These are phyloP conservation scores for Antheraea assamensis DNA, from an alignment of 2,888 invertebrate species.

Conservation along the genomic window DNA sequence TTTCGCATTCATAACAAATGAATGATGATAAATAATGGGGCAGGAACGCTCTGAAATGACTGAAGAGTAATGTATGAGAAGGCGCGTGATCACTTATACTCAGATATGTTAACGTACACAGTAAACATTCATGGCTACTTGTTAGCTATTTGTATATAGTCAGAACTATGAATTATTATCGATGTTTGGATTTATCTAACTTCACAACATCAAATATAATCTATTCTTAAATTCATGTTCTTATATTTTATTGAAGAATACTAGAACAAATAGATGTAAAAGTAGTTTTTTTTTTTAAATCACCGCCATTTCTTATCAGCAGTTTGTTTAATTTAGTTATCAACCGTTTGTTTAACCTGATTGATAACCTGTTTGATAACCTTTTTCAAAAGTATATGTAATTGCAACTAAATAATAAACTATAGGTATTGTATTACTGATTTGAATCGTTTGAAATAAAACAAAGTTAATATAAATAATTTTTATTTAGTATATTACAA, in stretches of 20 bases:
- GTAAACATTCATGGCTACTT: not conserved
- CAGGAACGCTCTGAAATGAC: not conserved
- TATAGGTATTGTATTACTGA: too few relatives aligned
- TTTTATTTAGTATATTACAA: conserved; percentile 8
- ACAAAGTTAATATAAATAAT: not conserved
- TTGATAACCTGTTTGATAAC: too few relatives aligned
- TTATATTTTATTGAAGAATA: not conserved
- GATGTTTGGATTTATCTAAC: not conserved
- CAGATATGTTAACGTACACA: not conserved
- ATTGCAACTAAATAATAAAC: too few relatives aligned
- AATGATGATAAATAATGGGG: not conserved
- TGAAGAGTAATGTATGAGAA: not conserved
- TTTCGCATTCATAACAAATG: not conserved
- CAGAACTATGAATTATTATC: not conserved
- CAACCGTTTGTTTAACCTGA: too few relatives aligned
- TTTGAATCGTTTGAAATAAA: too few relatives aligned
- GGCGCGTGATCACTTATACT: not conserved
- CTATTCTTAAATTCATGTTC: too few relatives aligned
- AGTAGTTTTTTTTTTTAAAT: too few relatives aligned
- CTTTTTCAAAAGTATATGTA: too few relatives aligned
- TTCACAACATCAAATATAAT: not conserved
- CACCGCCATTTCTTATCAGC: too few relatives aligned
- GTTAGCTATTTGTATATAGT: not conserved
- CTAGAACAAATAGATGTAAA: too few relatives aligned
- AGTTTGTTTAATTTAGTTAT: too few relatives aligned